These are phyloP conservation scores for Melanotaenia nigrans DNA, from an alignment of 2,797 vertebrate species.

Conservation along the genomic window DNA sequence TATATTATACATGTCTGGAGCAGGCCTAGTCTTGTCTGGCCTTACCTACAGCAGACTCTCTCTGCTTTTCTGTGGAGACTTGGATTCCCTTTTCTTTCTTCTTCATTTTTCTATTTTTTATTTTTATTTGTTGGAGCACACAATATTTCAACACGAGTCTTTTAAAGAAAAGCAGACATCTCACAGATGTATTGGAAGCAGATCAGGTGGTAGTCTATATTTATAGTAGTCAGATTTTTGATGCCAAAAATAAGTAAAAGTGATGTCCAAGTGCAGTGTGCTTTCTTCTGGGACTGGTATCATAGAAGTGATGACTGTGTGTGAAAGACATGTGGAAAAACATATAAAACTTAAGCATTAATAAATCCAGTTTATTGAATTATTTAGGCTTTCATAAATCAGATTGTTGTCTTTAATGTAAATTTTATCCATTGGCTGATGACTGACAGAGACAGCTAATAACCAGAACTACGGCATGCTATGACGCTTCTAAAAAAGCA, in stretches of 20 bases:
- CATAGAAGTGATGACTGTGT: too few species aligned
- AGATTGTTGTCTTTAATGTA: too few species aligned
- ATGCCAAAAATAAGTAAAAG: neutral
- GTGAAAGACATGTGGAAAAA: too few species aligned
- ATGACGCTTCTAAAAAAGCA: too few species aligned
- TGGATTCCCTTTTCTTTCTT: slow-evolving; percentile 32
- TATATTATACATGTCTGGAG: slow-evolving; percentile 32
- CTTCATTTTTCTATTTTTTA: slow-evolving; percentile 1
- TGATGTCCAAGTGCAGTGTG: neutral
- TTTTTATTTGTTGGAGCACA: slow-evolving; percentile 1
- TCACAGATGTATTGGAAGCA: neutral
- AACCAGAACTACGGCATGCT: too few species aligned
- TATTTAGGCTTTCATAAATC: too few species aligned
- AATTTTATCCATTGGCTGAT: too few species aligned
- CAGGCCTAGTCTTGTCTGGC: slow-evolving; percentile 56
- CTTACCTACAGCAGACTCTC: slow-evolving; percentile 52
- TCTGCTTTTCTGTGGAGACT: slow-evolving; percentile 6
- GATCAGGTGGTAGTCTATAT: neutral
- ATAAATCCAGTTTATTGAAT: too few species aligned
- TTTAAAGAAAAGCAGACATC: neutral
- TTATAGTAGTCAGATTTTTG: neutral
- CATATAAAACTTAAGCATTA: too few species aligned
- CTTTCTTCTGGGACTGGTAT: too few species aligned
- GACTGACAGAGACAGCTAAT: too few species aligned
- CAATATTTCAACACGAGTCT: neutral